Base-by-base conservation (phyloP, 2,113 vertebrate genomes). In the Paraplagusia blochii region DNA sequence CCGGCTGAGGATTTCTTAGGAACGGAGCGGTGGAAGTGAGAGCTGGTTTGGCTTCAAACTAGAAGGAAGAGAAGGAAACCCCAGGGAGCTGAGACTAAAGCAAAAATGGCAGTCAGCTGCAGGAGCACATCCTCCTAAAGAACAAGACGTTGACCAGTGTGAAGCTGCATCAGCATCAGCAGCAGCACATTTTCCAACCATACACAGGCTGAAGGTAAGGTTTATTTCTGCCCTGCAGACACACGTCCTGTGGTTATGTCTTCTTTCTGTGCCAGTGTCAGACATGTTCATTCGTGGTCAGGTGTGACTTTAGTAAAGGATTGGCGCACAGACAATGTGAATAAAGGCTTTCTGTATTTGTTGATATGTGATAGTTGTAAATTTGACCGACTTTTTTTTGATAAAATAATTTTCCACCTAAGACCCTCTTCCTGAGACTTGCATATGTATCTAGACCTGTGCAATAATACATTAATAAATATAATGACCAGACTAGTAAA, bases 141-240 rank as follows among this genome's bases (percentile, higher is more conserved):
- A 64, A 55, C 14, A 18, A 66, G 56, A 57, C 69, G 67, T 51
- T 56, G 40, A 63, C 52, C 54, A 62, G 62, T 63, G 63, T 61
- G 54, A 38, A 64, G 47, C n/a, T 1, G 9, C 38, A 40, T 51
- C 42, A 64, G 47, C n/a, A 11, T 1, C 38, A 40, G 54, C 42
- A 64, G 47, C n/a, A 11, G 9, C 38, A 40, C 38, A 5, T 11
- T 11, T 43, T 60, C 51, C 54, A 81, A 44, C 59, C 59, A 60
- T 12, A 47, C 58, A 76, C 11, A 72, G 22, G 77, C 77, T 72
- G 53, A 82, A 86, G 87, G 87, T 88, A 72, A 87, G 85, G 66
- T 66, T 68, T 79, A 74, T 59, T 49, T 39, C 22, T 29, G 22
- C 22, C 4, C 11, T 66, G 44, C 16, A 29, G 22, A 29, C 22